phyloP scores from a whole-genome alignment of 2,888 invertebrate genomes.

The Drosophila algonquin region DNA sequence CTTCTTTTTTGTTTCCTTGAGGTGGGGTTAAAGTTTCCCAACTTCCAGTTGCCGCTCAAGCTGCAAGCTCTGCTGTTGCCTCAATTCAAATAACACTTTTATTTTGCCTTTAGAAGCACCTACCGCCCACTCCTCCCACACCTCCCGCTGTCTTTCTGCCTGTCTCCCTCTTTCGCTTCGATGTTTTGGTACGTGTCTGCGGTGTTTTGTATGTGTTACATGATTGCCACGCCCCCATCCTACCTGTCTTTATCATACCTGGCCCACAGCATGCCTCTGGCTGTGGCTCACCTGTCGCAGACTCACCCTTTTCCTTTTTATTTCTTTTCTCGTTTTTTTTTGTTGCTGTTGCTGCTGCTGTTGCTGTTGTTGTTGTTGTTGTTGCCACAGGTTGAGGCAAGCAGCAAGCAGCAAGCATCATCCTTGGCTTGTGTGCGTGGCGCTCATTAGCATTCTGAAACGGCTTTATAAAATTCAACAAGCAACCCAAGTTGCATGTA shows the following conservation, averaged over 20 bases:
- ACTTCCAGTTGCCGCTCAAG: slow-evolving; percentile 46
- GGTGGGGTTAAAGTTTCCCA: slow-evolving; percentile 59
- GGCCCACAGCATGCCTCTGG: not conserved
- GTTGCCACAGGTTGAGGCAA: slow-evolving; percentile 12
- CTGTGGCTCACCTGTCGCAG: slow-evolving; percentile 37
- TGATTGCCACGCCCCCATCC: slow-evolving; percentile 63
- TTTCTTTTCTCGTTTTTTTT: no score
- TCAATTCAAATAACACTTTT: slow-evolving; percentile 79
- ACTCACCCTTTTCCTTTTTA: slow-evolving; percentile 8
- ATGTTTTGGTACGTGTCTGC: slow-evolving; percentile 70
- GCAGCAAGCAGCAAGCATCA: slow-evolving; percentile 21
- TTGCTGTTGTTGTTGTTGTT: not conserved
- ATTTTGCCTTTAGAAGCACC: slow-evolving; percentile 61
- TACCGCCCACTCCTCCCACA: slow-evolving; percentile 23
- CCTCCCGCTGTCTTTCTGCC: not conserved
- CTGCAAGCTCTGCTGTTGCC: slow-evolving; percentile 49
- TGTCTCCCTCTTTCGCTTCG: slow-evolving; percentile 6
- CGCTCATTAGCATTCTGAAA: slow-evolving; percentile 81
- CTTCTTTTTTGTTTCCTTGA: slow-evolving; percentile 6
- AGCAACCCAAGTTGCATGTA: slow-evolving; percentile 65
- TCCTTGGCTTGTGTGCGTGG: slow-evolving; percentile 75
- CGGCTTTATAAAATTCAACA: slow-evolving; percentile 80
- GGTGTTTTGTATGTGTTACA: slow-evolving; percentile 72
- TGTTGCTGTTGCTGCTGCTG: no score
- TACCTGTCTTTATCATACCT: no score